Evolutionary conservation across 2,888 invertebrate species (phyloP), one percentile per base, ranked within the genome.

Genomic region (Noctuana brunneofusca): DNA sequence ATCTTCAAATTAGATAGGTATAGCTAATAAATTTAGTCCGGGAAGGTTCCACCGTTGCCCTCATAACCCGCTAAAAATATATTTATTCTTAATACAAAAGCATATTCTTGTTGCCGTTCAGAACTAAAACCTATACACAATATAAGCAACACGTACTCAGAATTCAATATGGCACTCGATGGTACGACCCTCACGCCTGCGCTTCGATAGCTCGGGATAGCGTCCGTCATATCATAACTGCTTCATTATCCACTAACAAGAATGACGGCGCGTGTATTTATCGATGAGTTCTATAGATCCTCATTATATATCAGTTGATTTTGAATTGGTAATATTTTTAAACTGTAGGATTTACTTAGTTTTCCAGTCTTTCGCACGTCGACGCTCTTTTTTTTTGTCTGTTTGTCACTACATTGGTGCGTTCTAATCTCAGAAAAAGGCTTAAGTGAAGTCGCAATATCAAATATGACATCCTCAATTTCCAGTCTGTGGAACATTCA

Each of bases 181-280:
- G 24, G 46, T 30, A 57, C 18, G 32, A 46, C 30, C 56, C 56
- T 57, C 46, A 57, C 30, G 56, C 32, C 20, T 32, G 30, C n/a
- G 16, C 32, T 32, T 43, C 46, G 56, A 46, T 48, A 57, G 56
- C 20, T 46, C 46, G 46, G 30, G 18, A 48, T 57, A 30, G 56
- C 56, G 56, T 30, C 56, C 46, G 46, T 32, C 56, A 46, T 57
- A 43, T 32, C 56, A 46, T 57, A 43, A 56, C 35, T 57, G 46
- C 32, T 57, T 57, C 46, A 48, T 57, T 57, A 57, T 48, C 20
- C n/a, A 24, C 24, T 46, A 46, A 56, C 30, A 8, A 56, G 46
- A 27, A 46, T 20, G 46, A 46, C 14, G 56, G 16, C 46, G 46
- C 46, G 20, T 27, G 41, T 41, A 41, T 14, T 41, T 16, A 41